Base-by-base conservation (phyloP, 2,113 vertebrate species). In the Actinemys pallida region DNA sequence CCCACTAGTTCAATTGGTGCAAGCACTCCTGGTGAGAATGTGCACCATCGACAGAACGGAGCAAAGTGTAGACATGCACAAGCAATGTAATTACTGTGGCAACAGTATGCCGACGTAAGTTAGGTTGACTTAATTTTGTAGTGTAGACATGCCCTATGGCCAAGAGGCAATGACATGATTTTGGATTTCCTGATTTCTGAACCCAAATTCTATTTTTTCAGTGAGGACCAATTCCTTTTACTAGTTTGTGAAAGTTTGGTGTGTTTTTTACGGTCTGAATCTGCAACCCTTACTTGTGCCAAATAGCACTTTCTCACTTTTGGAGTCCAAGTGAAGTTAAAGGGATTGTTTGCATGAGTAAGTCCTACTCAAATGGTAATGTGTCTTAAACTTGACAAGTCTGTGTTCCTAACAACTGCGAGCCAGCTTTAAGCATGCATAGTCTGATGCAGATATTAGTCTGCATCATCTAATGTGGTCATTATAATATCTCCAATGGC, bases 181-280 rank as follows among this genome's bases (percentile, higher is more conserved):
- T 93, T 80, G 88, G 83, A 78, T 20, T 79, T 92, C 59, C 3
- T 10, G 1, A 6, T 84, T 20, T 3, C 14, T 81, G 31, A 88
- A 79, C 22, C 45, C 89, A 80, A 49, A 27, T 83, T 13, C 1
- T 86, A 84, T 47, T 84, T 35, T 47, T 95, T 93, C n/a, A 45
- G 14, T 91, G 81, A 72, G 72, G n/a, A 76, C 24, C 24, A 25
- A 39, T 76, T 39, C 72, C 22, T 25, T 65, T 76, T 76, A 45
- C 0, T 29, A 6, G 80, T 88, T 72, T 11, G n/a, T 93, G 45
- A 29, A 82, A n/a, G 45, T 72, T 78, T 89, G 8, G 31, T 65
- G n/a, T 42, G 25, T 78, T 87, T 39, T 87, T 45, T 8, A 91
- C 39, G 69, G 42, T 22, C 57, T 62, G 89, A 11, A 49, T 69